A percentile compares a stretch with the other conserved stretches of the same genome.
These are phyloP conservation scores for Drosophila pectinifera DNA, from an alignment of 1,140 invertebrate species.

Conservation along the genomic window DNA sequence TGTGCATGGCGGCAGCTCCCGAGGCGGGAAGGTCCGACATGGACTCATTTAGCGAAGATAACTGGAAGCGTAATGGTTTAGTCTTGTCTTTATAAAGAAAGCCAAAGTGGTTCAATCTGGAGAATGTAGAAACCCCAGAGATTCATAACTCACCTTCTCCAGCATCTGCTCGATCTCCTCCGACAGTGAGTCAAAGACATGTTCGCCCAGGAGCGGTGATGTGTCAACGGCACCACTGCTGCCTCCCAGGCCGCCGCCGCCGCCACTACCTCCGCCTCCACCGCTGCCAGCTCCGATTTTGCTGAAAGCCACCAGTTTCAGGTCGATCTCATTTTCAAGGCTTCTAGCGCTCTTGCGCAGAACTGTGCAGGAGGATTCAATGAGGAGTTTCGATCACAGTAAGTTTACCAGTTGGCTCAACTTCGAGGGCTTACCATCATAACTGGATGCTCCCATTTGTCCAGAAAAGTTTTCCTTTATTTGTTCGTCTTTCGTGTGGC, in stretches of 20 bases:
- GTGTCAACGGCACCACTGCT: constrained; percentile 86
- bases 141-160: constrained; percentile 86
- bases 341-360: constrained; percentile 96
- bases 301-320: constrained; percentile 97
- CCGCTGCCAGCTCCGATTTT: constrained; percentile 93
- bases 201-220: constrained; percentile 93
- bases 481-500: constrained; percentile 40
- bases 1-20: constrained; percentile 94
- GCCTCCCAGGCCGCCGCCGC: constrained; percentile 67
- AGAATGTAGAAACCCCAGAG: not conserved
- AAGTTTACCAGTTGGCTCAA: not conserved
- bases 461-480: constrained; percentile 33
- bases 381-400: too few species aligned
- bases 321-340: constrained; percentile 98
- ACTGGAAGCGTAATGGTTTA: constrained; percentile 85
- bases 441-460: constrained; percentile 76
- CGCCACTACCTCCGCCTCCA: constrained; percentile 72
- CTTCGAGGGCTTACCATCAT: constrained; percentile 63
- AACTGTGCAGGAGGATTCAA: constrained; percentile 87
- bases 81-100: not conserved
- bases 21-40: constrained; percentile 93
- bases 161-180: constrained; percentile 96
- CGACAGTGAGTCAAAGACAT: constrained; percentile 96
- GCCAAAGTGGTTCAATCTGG: not conserved
- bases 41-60: constrained; percentile 93